Evolutionary conservation across 2,888 invertebrate genomes (phyloP), one percentile per base, ranked within the genome.

Genomic region (Ernsta delagoae): DNA sequence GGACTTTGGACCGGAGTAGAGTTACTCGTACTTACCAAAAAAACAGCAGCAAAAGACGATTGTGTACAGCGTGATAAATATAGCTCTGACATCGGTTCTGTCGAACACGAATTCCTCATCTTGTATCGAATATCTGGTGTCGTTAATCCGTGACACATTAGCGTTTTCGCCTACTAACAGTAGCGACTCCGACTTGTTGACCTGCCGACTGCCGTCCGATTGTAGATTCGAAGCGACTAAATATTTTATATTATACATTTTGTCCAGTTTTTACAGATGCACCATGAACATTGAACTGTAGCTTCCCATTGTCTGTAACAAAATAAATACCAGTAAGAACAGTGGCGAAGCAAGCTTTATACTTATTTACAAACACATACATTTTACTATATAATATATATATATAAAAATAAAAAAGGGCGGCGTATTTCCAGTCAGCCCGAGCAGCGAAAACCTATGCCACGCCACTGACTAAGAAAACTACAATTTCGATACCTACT

Each of bases 41-140:
- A 97, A 96, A 83, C 97, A 97, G 79, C 96, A 96, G 86, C 96
- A 96, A 86, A 97, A 97, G 24, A 97, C 97, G 73, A 97, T 88
- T 1, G 96, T 95, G 83, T 97, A 97, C 39, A 97, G 90, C 0
- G 95, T 95, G 80, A 97, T 96, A 86, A 97, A 96, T 79, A 96
- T 94, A 63, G 96, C 94, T 80, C 95, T 94, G 67, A 97, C 95
- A 83, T 96, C 96, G 64, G 94, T 94, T 78, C 96, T 94, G 84
- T 97, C 97, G 80, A 96, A 97, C 76, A 97, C 96, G 82, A 96
- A 97, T 71, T 96, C 96, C 72, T 95, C 95, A 69, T 93, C 83
- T 54, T 81, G 83, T 70, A 83, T 76, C 8, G 79, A 74, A 70
- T 82, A 83, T 59, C 79, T 74, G 61, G 81, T 87, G 65, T 83